Evolutionary conservation across 2,888 invertebrate genomes (phyloP), one percentile per base, ranked within the genome.

Genomic region (Phytoseiulus persimilis): DNA sequence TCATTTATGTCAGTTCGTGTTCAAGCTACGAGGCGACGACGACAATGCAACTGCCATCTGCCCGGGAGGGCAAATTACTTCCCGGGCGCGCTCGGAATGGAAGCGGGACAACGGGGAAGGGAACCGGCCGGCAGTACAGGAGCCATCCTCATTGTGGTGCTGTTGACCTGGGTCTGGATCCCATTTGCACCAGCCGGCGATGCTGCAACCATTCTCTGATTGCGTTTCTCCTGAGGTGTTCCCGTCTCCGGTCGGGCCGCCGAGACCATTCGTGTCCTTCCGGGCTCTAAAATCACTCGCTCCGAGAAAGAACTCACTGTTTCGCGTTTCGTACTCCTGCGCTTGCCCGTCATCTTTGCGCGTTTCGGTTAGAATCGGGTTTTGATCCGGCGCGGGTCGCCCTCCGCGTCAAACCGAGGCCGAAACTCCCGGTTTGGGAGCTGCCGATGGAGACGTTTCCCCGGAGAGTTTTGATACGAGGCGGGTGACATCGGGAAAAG

Each of bases 1-100:
- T 65, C 65, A 65, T 65, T 65, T 65, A 65, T 65, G 65, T 65
- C 65, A 65, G 65, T 65, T 65, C 65, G 65, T 65, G 65, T 65
- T 65, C 65, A 65, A 65, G 65, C 65, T 65, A 14, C 65, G 2
- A 23, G 65, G 18, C 65, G 65, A 65, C 65, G 65, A 65, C 65
- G 65, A 65, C 65, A 65, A 65, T 65, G 28, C 65, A 65, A 2
- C 28, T 65, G 65, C 65, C 65, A 23, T 28, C 65, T 65, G 65
- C 65, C 65, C 18, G 28, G 65, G 65, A 65, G 65, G 65, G 65
- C 65, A 65, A 65, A 65, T 65, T 65, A 65, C 65, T 65, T 65
- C 65, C 5, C 65, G 65, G 65, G 2, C 65, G 18, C 18, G 65
- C 65, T 2, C 23, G 65, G 65, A 23, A 23, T 65, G 65, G 65